Evolutionary conservation across 1,140 invertebrate species (phyloP).

Genomic region (Matsumurasca onukii): DNA sequence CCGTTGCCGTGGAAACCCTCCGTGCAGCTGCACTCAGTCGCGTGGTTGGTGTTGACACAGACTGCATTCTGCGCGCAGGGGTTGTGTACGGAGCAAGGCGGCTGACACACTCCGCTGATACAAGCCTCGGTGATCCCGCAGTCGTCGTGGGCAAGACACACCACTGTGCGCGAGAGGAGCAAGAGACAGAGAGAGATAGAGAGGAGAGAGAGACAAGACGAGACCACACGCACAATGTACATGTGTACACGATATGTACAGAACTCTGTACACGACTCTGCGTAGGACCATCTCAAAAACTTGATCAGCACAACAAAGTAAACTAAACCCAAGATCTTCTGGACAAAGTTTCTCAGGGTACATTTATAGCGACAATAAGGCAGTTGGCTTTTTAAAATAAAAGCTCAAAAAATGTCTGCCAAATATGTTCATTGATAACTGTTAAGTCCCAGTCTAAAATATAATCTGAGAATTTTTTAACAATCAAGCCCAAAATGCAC

Average conservation of each 20-base stretch:
- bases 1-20: conserved; percentile 86
- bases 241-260: neutral
- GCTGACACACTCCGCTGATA: conserved; percentile 74
- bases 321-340: too few species aligned
- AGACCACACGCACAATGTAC: conserved; percentile 31
- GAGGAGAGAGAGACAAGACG: conserved; percentile 12
- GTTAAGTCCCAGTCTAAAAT: too few species aligned
- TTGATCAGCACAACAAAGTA: too few species aligned
- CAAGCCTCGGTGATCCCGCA: conserved; percentile 79
- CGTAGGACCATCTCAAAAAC: conserved; percentile 3
- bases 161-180: conserved; percentile 53
- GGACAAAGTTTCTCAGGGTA: too few species aligned
- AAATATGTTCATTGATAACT: too few species aligned
- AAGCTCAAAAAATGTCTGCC: too few species aligned
- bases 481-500: too few species aligned
- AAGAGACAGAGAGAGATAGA: conserved; percentile 20
- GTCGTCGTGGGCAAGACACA: conserved; percentile 78
- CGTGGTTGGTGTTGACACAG: conserved; percentile 87
- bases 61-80: conserved; percentile 81
- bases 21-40: conserved; percentile 78
- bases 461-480: too few species aligned
- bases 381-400: too few species aligned
- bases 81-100: conserved; percentile 78
- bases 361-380: too few species aligned
- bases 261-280: neutral